Percentiles rank a stretch among this genome's conserved stretches.
Evolutionary conservation across 2,888 invertebrate genomes (phyloP).

Genomic region (Latheticus oryzae): DNA sequence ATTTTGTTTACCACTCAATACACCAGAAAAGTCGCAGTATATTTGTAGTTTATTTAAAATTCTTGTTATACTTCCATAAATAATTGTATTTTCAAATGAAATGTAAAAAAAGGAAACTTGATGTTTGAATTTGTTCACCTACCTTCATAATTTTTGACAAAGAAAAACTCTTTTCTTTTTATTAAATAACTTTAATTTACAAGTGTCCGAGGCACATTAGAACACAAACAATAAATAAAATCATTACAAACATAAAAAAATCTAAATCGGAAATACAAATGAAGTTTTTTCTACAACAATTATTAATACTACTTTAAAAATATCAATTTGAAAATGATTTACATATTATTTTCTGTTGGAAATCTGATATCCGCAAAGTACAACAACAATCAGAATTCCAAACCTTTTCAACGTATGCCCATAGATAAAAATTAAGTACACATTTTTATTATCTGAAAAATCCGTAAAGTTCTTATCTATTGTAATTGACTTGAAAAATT

Average conservation of each 20-base stretch:
- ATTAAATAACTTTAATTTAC: conserved; percentile 55
- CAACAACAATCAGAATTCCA: conserved; percentile 14
- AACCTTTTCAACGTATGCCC: no score
- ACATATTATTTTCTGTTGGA: conserved; percentile 28
- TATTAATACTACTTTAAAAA: conserved; percentile 43
- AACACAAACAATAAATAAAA: conserved; percentile 52
- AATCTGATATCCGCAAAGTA: conserved; percentile 21
- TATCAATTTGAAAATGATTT: conserved; percentile 38
- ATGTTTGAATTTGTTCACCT: no score
- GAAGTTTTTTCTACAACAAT: conserved; percentile 47
- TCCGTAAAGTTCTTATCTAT: conserved; percentile 29
- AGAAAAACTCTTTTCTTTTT: conserved; percentile 9
- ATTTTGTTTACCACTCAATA: no score
- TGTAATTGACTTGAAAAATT: conserved; percentile 50
- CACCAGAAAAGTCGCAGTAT: no score
- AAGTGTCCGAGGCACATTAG: conserved; percentile 55
- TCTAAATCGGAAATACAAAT: conserved; percentile 39
- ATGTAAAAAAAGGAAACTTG: neutral
- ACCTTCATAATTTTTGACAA: no score
- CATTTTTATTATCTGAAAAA: conserved; percentile 37
- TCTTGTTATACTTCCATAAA: no score
- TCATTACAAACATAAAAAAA: conserved; percentile 45
- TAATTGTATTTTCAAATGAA: neutral
- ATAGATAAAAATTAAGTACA: conserved; percentile 48
- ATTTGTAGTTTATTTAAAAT: no score